Percentiles rank a stretch among this genome's conserved stretches.
phyloP scores from a whole-genome alignment of 2,888 invertebrate species.

The Horisme vitalbata region DNA sequence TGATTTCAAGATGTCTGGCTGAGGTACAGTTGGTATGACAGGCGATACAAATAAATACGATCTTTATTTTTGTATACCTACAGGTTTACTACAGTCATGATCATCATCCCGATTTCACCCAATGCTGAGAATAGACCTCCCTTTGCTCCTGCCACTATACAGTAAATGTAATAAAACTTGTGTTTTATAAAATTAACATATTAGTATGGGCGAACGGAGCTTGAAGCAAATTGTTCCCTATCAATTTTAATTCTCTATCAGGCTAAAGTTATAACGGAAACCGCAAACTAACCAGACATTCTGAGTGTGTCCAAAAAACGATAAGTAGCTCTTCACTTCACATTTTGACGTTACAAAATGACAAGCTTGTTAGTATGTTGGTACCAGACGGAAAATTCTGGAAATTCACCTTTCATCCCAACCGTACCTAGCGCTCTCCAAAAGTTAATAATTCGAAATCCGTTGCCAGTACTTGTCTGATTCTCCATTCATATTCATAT shows the following conservation, averaged over 20 bases:
- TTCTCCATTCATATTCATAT: slow-evolving; percentile 82
- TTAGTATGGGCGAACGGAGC: too few species aligned
- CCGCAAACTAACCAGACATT: slow-evolving; percentile 21
- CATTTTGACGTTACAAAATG: slow-evolving; percentile 52
- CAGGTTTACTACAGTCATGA: too few species aligned
- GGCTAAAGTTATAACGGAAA: too few species aligned
- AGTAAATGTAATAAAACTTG: too few species aligned
- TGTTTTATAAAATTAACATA: too few species aligned
- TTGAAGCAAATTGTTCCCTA: too few species aligned
- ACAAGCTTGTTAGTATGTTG: slow-evolving; percentile 58
- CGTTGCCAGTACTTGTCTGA: slow-evolving; percentile 71
- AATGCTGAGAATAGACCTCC: too few species aligned
- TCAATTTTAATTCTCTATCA: too few species aligned
- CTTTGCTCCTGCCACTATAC: too few species aligned
- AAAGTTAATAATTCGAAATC: slow-evolving; percentile 80
- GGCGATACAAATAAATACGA: not conserved
- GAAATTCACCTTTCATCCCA: slow-evolving; percentile 41
- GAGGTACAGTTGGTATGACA: slow-evolving; percentile 44
- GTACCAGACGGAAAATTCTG: slow-evolving; percentile 46
- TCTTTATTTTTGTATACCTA: too few species aligned
- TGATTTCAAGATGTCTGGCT: slow-evolving; percentile 58
- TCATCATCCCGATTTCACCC: too few species aligned
- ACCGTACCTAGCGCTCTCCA: slow-evolving; percentile 70
- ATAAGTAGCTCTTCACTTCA: slow-evolving; percentile 36
- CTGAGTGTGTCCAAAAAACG: slow-evolving; percentile 21